Evolutionary conservation across 1,140 invertebrate genomes (phyloP).

Genomic region (Bombus impatiens): DNA sequence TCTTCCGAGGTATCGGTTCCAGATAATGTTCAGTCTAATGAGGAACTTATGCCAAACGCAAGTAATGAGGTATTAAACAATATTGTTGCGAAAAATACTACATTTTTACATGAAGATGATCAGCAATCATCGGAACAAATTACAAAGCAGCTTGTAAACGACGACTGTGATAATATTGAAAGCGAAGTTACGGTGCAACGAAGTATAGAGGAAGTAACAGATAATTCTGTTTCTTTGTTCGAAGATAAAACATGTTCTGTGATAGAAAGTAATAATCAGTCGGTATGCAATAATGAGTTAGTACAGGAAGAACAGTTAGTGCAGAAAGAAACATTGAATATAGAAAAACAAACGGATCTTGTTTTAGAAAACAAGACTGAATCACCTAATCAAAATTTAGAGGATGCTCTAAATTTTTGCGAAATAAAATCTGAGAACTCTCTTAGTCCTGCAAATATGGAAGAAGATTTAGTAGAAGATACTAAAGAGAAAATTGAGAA

Average conservation of each 20-base stretch:
- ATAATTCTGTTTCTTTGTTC: conserved; percentile 26
- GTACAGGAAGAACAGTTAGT: conserved; percentile 10
- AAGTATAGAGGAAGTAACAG: conserved; percentile 16
- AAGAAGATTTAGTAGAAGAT: conserved; percentile 11
- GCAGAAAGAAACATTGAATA: neutral
- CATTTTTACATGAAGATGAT: conserved; percentile 10
- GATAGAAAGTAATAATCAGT: conserved; percentile 45
- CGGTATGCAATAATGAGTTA: conserved; percentile 4
- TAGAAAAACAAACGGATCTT: conserved; percentile 10
- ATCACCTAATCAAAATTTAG: conserved; percentile 1
- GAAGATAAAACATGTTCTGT: conserved; percentile 35
- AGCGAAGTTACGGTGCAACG: conserved; percentile 32
- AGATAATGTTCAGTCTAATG: conserved; percentile 3
- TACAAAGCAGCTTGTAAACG: conserved; percentile 19
- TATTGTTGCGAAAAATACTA: neutral
- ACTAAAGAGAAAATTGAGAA: conserved; percentile 14
- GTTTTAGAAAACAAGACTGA: conserved; percentile 3
- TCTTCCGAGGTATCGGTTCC: conserved; percentile 39
- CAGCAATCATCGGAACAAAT: conserved; percentile 12
- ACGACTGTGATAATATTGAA: conserved; percentile 53
- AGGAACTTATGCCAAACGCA: conserved; percentile 18
- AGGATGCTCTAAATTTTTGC: conserved; percentile 6
- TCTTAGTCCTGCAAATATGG: conserved; percentile 23
- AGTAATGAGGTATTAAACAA: conserved; percentile 18
- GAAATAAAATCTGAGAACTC: conserved; percentile 37